Conservation (phyloP, 2,797 vertebrate genomes). For the Centroberyx gerrardi region DNA sequence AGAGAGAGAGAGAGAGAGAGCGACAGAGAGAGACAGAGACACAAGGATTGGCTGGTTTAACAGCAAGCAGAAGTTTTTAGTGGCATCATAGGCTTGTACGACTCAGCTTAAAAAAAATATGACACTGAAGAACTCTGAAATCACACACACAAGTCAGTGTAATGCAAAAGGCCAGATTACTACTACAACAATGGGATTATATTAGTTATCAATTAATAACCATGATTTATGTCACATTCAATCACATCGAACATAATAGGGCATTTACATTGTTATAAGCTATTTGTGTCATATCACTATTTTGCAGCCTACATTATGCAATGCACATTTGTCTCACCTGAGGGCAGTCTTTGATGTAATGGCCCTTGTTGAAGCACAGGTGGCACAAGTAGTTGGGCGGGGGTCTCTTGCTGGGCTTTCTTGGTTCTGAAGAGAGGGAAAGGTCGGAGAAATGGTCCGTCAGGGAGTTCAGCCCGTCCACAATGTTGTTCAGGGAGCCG, state of each 20-base stretch:
- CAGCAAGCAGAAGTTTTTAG: constrained; percentile 39
- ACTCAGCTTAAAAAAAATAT: constrained; percentile 37
- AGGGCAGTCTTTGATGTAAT: constrained; percentile 99
- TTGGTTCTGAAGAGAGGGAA: constrained; percentile 94
- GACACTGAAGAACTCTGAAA: constrained; percentile 6
- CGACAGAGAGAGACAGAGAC: constrained; percentile 28
- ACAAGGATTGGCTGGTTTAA: constrained; percentile 42
- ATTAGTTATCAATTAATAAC: background rate
- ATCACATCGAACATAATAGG: background rate
- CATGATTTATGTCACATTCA: background rate
- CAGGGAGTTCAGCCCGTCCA: constrained; percentile 97
- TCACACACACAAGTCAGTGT: background rate
- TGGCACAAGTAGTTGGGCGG: constrained; percentile 99
- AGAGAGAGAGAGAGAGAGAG: constrained; percentile 7
- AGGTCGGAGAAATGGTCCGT: constrained; percentile 99
- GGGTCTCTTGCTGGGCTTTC: constrained; percentile 98
- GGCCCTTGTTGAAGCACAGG: constrained; percentile 99
- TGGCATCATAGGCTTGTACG: constrained; percentile 48
- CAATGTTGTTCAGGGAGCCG: constrained; percentile 98
- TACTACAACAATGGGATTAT: background rate
- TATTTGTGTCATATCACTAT: constrained; percentile 3
- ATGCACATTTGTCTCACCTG: constrained; percentile 89
- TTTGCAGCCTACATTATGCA: constrained; percentile 2
- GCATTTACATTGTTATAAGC: background rate
- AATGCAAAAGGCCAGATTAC: constrained; percentile 8